Evolutionary conservation across 2,797 vertebrate genomes (phyloP).

Genomic region (Thaleichthys pacificus): DNA sequence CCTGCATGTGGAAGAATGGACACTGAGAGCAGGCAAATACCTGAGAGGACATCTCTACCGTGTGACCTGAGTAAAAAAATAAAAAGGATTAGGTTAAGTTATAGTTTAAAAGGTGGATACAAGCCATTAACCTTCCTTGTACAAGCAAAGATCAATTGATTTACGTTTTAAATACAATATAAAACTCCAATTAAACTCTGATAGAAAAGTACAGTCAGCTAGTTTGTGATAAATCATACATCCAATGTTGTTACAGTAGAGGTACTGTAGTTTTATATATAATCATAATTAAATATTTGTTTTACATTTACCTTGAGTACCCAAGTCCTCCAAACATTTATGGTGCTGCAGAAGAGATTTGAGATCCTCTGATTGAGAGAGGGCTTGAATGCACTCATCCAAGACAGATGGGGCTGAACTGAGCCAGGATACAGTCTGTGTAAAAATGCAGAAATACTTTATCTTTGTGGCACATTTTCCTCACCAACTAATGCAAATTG

Average conservation of each 20-base stretch:
- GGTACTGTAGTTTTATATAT: background rate
- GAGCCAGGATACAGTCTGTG: conserved; percentile 59
- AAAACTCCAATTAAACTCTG: background rate
- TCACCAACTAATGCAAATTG: background rate
- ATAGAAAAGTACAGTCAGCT: too few species aligned
- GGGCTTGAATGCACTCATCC: conserved; percentile 51
- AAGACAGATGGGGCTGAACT: conserved; percentile 59
- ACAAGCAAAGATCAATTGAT: background rate
- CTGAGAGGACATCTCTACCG: conserved; percentile 65
- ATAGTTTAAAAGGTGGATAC: too few species aligned
- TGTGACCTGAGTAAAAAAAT: conserved; percentile 41
- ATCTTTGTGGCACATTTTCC: background rate
- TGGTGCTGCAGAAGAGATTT: conserved; percentile 61
- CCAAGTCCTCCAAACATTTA: conserved; percentile 48
- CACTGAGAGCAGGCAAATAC: conserved; percentile 64
- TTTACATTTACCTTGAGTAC: conserved; percentile 45
- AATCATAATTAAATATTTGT: background rate
- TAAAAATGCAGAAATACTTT: conserved; percentile 1
- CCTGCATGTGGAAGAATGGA: conserved; percentile 67
- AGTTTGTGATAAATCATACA: too few species aligned
- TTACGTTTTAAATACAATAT: background rate
- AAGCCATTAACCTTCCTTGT: too few species aligned
- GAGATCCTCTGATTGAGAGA: conserved; percentile 52
- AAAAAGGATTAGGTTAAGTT: too few species aligned
- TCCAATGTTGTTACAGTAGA: background rate